Conservation (phyloP, 2,113 vertebrate species). For the Gambusia affinis region DNA sequence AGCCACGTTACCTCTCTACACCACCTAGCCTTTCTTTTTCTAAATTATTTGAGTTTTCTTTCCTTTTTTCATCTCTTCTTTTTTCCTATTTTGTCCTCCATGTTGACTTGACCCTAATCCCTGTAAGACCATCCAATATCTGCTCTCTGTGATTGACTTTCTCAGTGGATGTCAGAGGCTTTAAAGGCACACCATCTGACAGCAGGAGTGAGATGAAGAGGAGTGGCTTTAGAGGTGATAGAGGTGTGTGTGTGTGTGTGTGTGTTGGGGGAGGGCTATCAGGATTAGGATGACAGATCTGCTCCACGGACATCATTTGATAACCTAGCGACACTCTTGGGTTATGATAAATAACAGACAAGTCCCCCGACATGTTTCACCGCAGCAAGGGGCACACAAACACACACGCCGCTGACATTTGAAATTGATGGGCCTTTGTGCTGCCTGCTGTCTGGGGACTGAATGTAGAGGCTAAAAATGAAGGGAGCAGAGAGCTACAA, state of each 20-base stretch:
- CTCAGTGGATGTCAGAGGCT: conserved; percentile 4
- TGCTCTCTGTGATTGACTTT: conserved; percentile 22
- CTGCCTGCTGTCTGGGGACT: conserved; percentile 11
- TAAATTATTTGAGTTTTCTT: not conserved
- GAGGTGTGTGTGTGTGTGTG: conserved; percentile 11
- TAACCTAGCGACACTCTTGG: conserved; percentile 23
- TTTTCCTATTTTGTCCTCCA: conserved; percentile 2
- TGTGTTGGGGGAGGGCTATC: conserved; percentile 15
- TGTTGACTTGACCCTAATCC: conserved; percentile 59
- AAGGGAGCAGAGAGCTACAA: not conserved
- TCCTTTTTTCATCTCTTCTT: not conserved
- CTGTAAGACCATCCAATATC: conserved; percentile 14
- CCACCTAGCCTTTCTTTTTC: not conserved
- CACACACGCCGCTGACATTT: conserved; percentile 47
- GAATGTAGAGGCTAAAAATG: conserved; percentile 24
- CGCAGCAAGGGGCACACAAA: conserved; percentile 9
- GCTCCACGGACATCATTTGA: conserved; percentile 41
- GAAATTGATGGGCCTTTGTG: conserved; percentile 56
- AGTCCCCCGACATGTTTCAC: conserved; percentile 32
- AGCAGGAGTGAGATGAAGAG: not conserved
- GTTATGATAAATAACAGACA: conserved; percentile 49
- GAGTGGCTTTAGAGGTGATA: not conserved
- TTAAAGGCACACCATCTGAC: not conserved
- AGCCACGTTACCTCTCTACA: not conserved
- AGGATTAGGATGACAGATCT: conserved; percentile 40